These are phyloP conservation scores for Pangasius macronema DNA, from an alignment of 2,797 vertebrate genomes.

Conservation along the genomic window DNA sequence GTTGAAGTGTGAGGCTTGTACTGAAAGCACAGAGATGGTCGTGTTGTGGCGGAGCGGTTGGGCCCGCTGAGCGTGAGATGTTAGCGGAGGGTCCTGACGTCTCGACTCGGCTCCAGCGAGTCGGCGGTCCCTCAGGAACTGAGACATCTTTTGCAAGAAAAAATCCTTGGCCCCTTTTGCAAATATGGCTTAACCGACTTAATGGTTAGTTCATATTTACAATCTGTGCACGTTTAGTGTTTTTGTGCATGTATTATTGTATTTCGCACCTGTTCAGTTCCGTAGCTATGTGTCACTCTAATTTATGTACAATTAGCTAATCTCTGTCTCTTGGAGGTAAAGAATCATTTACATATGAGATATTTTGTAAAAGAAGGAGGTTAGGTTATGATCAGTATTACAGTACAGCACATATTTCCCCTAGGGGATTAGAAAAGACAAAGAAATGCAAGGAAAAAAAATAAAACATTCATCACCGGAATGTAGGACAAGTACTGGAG, in stretches of 20 bases:
- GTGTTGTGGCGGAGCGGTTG: slow-evolving; percentile 80
- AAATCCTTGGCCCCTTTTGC: slow-evolving; percentile 78
- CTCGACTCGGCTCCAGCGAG: slow-evolving; percentile 40
- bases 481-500: slow-evolving; percentile 77
- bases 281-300: not conserved
- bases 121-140: slow-evolving; percentile 70
- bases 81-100: slow-evolving; percentile 34
- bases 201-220: slow-evolving; percentile 75
- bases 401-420: slow-evolving; percentile 67
- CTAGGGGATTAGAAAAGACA: slow-evolving; percentile 65
- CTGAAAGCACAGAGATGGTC: slow-evolving; percentile 85
- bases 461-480: slow-evolving; percentile 92
- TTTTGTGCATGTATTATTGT: slow-evolving; percentile 62
- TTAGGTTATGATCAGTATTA: slow-evolving; percentile 67
- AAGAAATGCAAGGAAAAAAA: slow-evolving; percentile 70
- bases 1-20: slow-evolving; percentile 73
- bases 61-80: slow-evolving; percentile 36
- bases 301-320: slow-evolving; percentile 67
- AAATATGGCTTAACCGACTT: slow-evolving; percentile 79
- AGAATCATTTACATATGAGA: slow-evolving; percentile 65
- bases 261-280: slow-evolving; percentile 62
- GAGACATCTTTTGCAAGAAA: slow-evolving; percentile 69
- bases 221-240: slow-evolving; percentile 55
- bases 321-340: slow-evolving; percentile 69
- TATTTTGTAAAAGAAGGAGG: slow-evolving; percentile 59